A percentile compares a stretch with the other conserved stretches of the same genome.
Conservation (phyloP, 1,140 invertebrate genomes). For the Cydia splendana region DNA sequence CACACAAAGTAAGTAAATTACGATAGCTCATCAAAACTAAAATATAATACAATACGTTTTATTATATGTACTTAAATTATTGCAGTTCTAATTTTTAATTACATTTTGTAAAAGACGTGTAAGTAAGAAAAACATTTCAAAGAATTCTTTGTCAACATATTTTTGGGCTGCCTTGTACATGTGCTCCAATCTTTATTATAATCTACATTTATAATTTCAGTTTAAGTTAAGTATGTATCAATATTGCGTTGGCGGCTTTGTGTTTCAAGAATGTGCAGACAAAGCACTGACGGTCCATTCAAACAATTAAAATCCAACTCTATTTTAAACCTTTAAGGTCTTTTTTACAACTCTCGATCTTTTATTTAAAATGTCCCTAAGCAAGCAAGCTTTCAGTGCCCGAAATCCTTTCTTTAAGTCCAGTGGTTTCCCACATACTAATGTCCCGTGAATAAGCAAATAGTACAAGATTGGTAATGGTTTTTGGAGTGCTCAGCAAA, state of each 20-base stretch:
- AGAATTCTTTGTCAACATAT: background rate
- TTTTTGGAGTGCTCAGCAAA: conserved; percentile 41
- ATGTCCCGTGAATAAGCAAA: conserved; percentile 33
- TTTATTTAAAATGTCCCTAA: conserved; percentile 2
- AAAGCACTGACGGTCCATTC: background rate
- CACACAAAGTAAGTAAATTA: too few relatives aligned
- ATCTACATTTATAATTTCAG: background rate
- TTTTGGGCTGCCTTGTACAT: too few relatives aligned
- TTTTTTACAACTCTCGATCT: background rate
- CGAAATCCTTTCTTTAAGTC: conserved; percentile 23
- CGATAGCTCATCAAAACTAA: too few relatives aligned
- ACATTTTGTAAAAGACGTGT: too few relatives aligned
- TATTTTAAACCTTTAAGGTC: background rate
- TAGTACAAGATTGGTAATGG: conserved; percentile 38
- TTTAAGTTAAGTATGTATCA: background rate
- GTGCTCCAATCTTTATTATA: too few relatives aligned
- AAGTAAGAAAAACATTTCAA: too few relatives aligned
- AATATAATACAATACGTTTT: too few relatives aligned
- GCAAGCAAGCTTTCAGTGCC: background rate
- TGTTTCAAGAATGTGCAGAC: background rate
- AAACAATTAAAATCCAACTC: background rate
- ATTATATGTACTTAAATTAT: too few relatives aligned
- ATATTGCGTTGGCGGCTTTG: background rate
- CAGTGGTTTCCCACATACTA: conserved; percentile 24
- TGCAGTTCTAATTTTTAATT: too few relatives aligned